Evolutionary conservation across 2,888 invertebrate species (phyloP).

Genomic region (Microplitis deprimator): DNA sequence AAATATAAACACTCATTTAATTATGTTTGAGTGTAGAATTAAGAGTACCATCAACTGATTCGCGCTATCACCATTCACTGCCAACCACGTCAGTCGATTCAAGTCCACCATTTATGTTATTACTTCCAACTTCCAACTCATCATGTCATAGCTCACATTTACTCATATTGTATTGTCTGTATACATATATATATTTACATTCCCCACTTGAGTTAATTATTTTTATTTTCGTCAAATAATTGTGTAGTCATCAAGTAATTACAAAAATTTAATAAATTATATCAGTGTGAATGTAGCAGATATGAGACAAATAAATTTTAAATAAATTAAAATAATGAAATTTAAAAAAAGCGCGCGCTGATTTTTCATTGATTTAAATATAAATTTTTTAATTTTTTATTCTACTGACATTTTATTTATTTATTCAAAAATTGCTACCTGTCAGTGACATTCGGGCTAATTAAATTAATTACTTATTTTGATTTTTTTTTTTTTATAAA

Average conservation of each 20-base stretch:
- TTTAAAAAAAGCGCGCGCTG: too few relatives aligned
- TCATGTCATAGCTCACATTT: conserved; percentile 11
- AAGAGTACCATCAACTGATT: conserved; percentile 44
- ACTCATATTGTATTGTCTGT: not conserved
- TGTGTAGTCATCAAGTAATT: not conserved
- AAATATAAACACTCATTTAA: not conserved
- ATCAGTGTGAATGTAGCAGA: too few relatives aligned
- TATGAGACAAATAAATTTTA: too few relatives aligned
- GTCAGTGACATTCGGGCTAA: not conserved
- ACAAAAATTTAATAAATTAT: not conserved
- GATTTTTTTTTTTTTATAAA: not conserved
- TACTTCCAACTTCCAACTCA: conserved; percentile 31
- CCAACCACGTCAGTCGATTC: conserved; percentile 64
- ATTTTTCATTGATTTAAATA: too few relatives aligned
- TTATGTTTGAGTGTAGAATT: not conserved
- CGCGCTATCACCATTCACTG: conserved; percentile 57
- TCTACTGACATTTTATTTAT: too few relatives aligned
- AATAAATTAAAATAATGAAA: not conserved
- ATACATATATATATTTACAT: not conserved
- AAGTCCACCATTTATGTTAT: conserved; percentile 31
- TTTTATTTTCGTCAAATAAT: not conserved
- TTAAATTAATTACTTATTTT: too few relatives aligned
- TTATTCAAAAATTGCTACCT: not conserved
- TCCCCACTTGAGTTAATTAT: not conserved
- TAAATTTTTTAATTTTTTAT: too few relatives aligned